These are phyloP conservation scores for Cynoglossus semilaevis DNA, from an alignment of 2,113 vertebrate genomes.

Conservation along the genomic window DNA sequence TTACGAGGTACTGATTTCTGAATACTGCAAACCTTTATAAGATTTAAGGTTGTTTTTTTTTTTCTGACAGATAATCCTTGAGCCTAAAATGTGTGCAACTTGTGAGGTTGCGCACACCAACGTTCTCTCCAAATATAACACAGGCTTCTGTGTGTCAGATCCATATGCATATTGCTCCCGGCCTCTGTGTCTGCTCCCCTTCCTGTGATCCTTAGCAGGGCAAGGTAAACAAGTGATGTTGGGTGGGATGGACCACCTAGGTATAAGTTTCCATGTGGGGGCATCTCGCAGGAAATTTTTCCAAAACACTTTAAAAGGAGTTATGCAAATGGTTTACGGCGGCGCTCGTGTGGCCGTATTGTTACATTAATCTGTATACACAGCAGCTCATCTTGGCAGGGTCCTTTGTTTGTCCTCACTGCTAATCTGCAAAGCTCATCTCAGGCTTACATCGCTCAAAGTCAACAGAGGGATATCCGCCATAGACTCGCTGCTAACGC, in stretches of 20 bases:
- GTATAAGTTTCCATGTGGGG: slow-evolving; percentile 77
- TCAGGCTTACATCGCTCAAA: slow-evolving; percentile 61
- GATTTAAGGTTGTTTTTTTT: too few species aligned
- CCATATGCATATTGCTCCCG: slow-evolving; percentile 37
- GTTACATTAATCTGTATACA: slow-evolving; percentile 76
- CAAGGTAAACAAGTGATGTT: slow-evolving; percentile 75
- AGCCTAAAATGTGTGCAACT: too few species aligned
- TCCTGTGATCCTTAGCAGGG: slow-evolving; percentile 58
- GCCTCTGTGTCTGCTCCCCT: slow-evolving; percentile 57
- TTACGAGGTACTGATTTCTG: too few species aligned
- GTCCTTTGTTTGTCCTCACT: slow-evolving; percentile 59
- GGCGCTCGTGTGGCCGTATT: slow-evolving; percentile 68
- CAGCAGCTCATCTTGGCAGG: slow-evolving; percentile 65
- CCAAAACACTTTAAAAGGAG: slow-evolving; percentile 80
- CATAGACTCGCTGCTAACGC: slow-evolving; percentile 46
- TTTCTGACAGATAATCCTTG: too few species aligned
- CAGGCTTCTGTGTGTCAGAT: slow-evolving; percentile 17
- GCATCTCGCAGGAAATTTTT: slow-evolving; percentile 70
- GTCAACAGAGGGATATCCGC: slow-evolving; percentile 63
- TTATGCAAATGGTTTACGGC: slow-evolving; percentile 78
- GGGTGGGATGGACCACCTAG: slow-evolving; percentile 79
- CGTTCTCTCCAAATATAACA: slow-evolving; percentile 12
- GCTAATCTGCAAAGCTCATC: slow-evolving; percentile 66
- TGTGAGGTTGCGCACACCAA: too few species aligned
- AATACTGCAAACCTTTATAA: too few species aligned